Evolutionary conservation across 2,797 vertebrate species (phyloP).

Genomic region (Typhlichthys subterraneus): DNA sequence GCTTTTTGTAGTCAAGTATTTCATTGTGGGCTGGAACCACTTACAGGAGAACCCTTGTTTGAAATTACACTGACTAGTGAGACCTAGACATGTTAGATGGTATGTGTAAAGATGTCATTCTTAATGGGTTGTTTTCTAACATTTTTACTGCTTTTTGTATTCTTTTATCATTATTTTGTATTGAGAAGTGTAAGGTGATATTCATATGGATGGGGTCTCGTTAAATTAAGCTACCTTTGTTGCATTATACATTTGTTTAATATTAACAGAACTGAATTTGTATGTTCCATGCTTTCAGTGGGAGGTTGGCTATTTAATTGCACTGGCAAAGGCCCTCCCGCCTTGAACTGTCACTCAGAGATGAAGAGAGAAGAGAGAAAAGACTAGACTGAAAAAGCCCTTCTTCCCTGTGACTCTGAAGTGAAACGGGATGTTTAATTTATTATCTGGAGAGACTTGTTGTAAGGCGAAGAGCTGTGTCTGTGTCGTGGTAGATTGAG

Average conservation of each 20-base stretch:
- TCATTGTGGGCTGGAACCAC: conserved; percentile 78
- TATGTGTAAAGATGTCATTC: conserved; percentile 31
- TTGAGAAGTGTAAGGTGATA: conserved; percentile 46
- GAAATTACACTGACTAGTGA: conserved; percentile 43
- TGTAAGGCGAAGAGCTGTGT: conserved; percentile 66
- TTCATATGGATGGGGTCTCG: conserved; percentile 39
- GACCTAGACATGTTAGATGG: conserved; percentile 46
- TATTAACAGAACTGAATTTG: conserved; percentile 27
- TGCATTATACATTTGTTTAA: conserved; percentile 20
- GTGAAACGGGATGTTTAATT: conserved; percentile 72
- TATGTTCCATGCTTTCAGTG: conserved; percentile 42
- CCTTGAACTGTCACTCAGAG: conserved; percentile 57
- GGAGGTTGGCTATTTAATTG: conserved; percentile 44
- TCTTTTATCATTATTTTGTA: conserved; percentile 68
- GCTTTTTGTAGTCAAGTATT: conserved; percentile 66
- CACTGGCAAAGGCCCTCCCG: conserved; percentile 55
- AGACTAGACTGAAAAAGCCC: conserved; percentile 55
- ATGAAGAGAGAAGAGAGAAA: conserved; percentile 20
- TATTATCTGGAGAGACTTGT: conserved; percentile 70
- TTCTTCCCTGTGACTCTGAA: conserved; percentile 38
- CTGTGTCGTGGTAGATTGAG: conserved; percentile 68
- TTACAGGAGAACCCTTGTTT: conserved; percentile 45
- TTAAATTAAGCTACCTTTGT: conserved; percentile 53
- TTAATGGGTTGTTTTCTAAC: conserved; percentile 69
- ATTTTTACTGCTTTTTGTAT: conserved; percentile 74